Conservation (phyloP, 1,140 invertebrate species). For the Drosophila oshimai region DNA sequence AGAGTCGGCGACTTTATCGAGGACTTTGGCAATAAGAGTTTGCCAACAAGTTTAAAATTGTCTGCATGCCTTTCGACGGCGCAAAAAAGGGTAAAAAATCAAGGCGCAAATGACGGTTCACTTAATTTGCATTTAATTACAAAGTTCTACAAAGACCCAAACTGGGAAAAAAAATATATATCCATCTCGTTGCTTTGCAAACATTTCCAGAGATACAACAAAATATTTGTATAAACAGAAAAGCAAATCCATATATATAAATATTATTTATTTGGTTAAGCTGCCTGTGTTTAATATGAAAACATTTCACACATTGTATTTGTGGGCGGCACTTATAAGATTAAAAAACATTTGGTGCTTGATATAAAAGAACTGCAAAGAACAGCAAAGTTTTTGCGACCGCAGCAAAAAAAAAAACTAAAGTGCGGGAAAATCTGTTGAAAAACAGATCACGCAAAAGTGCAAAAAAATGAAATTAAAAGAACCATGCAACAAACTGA, state of each 20-base stretch:
- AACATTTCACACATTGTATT: neutral
- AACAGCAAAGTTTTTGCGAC: slow-evolving; percentile 29
- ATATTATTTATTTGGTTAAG: slow-evolving; percentile 2
- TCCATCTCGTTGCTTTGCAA: slow-evolving; percentile 12
- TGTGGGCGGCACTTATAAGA: slow-evolving; percentile 31
- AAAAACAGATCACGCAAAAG: slow-evolving; percentile 48
- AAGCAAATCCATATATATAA: neutral
- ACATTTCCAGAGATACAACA: slow-evolving; percentile 14
- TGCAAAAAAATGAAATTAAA: neutral
- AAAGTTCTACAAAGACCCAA: slow-evolving; percentile 49
- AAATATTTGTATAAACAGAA: neutral
- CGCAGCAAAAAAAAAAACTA: neutral
- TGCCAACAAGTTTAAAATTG: slow-evolving; percentile 60
- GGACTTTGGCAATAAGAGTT: slow-evolving; percentile 60
- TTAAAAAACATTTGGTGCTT: slow-evolving; percentile 28
- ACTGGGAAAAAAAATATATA: neutral
- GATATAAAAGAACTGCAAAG: neutral
- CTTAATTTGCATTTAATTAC: slow-evolving; percentile 79
- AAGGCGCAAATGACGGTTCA: slow-evolving; percentile 59
- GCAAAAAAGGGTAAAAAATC: slow-evolving; percentile 50
- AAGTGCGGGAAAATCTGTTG: slow-evolving; percentile 14
- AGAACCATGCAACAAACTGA: slow-evolving; percentile 16
- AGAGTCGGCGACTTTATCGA: slow-evolving; percentile 52
- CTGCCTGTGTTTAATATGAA: neutral
- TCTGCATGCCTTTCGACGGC: slow-evolving; percentile 36